Conservation (phyloP, 2,797 vertebrate genomes). For the Typhlichthys eigenmanni region DNA sequence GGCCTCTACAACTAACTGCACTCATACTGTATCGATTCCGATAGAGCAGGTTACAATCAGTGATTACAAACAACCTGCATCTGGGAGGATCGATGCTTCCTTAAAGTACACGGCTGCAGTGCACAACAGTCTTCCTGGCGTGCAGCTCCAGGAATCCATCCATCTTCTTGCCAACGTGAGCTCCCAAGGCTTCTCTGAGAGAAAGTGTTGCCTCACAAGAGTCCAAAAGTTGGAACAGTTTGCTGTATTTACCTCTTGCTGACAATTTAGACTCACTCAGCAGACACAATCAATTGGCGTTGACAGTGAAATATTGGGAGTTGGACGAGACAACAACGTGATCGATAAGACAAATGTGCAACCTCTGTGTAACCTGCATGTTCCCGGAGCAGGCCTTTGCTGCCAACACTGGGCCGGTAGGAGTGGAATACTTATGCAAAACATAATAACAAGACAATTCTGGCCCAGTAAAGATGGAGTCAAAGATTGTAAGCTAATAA, state of each 20-base stretch:
- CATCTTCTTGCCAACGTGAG: background rate
- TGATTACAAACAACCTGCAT: constrained; percentile 26
- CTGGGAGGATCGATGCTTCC: background rate
- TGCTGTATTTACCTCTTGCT: background rate
- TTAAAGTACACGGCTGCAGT: no score
- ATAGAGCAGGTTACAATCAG: constrained; percentile 33
- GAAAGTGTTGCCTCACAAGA: background rate
- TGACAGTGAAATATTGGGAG: background rate
- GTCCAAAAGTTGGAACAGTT: background rate
- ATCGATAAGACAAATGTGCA: background rate
- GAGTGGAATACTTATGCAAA: constrained; percentile 3
- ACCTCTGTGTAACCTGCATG: background rate
- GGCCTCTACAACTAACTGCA: constrained; percentile 21
- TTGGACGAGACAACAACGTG: background rate
- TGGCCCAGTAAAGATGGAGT: background rate
- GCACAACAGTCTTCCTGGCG: constrained; percentile 5
- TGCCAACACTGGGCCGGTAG: background rate
- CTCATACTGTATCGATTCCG: constrained; percentile 37
- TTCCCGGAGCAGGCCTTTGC: background rate
- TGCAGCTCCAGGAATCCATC: background rate
- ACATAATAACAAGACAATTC: background rate
- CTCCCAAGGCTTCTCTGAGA: background rate
- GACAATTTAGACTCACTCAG: background rate
- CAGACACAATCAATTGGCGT: background rate
- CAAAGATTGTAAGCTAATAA: no score